Conservation (phyloP, 1,140 invertebrate species). For the Zaprionus capensis region DNA sequence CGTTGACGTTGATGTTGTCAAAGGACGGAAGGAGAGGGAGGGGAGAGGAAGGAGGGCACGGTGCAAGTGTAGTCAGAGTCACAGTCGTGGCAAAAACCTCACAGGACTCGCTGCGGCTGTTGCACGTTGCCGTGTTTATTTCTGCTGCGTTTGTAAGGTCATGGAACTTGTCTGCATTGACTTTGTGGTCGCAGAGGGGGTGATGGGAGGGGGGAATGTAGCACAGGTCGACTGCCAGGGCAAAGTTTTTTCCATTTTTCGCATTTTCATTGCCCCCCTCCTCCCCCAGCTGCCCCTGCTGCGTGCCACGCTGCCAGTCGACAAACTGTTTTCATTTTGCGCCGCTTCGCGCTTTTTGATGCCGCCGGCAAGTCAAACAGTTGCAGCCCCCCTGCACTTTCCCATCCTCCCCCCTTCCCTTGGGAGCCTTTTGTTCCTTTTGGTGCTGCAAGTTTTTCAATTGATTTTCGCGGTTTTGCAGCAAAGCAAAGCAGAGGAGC, state of each 20-base stretch:
- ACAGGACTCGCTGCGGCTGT: slow-evolving; percentile 35
- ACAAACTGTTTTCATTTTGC: slow-evolving; percentile 81
- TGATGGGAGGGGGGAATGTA: not conserved
- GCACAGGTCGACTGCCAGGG: slow-evolving; percentile 19
- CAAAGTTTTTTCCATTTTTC: slow-evolving; percentile 67
- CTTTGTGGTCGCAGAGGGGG: slow-evolving; percentile 35
- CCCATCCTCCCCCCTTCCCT: not conserved
- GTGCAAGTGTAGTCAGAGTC: not conserved
- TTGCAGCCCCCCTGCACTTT: slow-evolving; percentile 25
- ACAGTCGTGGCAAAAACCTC: slow-evolving; percentile 13
- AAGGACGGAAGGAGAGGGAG: slow-evolving; percentile 9
- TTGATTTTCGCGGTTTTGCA: slow-evolving; percentile 77
- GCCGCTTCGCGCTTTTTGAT: slow-evolving; percentile 81
- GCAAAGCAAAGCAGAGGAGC: slow-evolving; percentile 22
- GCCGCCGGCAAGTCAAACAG: slow-evolving; percentile 76
- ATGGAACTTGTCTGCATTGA: slow-evolving; percentile 83
- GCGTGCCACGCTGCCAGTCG: slow-evolving; percentile 35
- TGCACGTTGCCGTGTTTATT: slow-evolving; percentile 51
- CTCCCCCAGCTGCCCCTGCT: not conserved
- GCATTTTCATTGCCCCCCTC: slow-evolving; percentile 39
- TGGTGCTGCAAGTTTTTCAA: slow-evolving; percentile 66
- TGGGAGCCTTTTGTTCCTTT: slow-evolving; percentile 49
- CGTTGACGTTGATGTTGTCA: slow-evolving; percentile 52
- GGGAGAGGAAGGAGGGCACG: not conserved
- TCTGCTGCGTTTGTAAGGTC: slow-evolving; percentile 79